These are phyloP conservation scores for Amia ocellicauda DNA, from an alignment of 2,113 vertebrate genomes.

Conservation along the genomic window DNA sequence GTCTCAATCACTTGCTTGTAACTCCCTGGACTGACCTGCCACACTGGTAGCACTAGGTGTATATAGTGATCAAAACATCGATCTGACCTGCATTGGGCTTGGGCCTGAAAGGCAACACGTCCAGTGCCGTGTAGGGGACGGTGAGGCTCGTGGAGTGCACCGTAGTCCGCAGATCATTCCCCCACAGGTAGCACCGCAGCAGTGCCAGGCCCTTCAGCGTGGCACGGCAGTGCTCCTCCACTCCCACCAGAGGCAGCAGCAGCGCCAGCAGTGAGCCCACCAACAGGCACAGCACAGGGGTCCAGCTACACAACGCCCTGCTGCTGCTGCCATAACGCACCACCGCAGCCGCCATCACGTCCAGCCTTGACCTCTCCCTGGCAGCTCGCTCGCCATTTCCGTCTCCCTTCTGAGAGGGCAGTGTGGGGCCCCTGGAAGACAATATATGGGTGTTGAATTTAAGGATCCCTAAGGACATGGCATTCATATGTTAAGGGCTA, in stretches of 20 bases:
- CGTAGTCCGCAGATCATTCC: constrained; percentile 23
- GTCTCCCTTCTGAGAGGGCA: constrained; percentile 13
- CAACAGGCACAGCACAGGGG: constrained; percentile 63
- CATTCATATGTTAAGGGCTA: no score
- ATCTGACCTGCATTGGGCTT: constrained; percentile 82
- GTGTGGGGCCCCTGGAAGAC: background rate
- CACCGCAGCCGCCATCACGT: constrained; percentile 65
- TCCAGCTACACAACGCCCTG: constrained; percentile 73
- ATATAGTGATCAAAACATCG: no score
- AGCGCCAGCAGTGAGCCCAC: constrained; percentile 73
- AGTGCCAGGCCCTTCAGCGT: constrained; percentile 69
- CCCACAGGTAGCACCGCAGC: constrained; percentile 69
- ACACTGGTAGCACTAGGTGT: no score
- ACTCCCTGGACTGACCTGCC: no score
- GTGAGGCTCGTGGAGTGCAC: constrained; percentile 79
- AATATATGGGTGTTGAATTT: no score
- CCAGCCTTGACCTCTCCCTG: constrained; percentile 33
- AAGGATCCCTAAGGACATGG: no score
- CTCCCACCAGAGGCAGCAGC: constrained; percentile 67
- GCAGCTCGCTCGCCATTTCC: constrained; percentile 28
- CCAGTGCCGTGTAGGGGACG: constrained; percentile 63
- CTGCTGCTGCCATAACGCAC: constrained; percentile 66
- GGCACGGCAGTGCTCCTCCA: constrained; percentile 71
- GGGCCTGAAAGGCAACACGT: constrained; percentile 70
- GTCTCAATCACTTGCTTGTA: no score